Base-by-base conservation (phyloP, 2,888 invertebrate genomes). In the Alviniconcha strummeri region DNA sequence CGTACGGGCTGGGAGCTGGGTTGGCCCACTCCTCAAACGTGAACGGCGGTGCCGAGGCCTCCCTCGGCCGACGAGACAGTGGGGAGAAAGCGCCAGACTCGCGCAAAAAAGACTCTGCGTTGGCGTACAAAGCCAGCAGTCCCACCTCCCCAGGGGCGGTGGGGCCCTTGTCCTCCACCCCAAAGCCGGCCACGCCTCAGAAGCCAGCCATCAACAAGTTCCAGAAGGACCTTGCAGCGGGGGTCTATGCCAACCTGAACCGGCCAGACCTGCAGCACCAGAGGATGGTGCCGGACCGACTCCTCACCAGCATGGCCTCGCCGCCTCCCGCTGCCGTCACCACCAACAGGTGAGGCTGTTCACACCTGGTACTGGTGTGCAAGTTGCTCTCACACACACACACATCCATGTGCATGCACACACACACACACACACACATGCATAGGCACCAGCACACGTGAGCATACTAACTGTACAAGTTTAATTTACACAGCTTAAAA, bases 221-320 rank as follows among this genome's bases (percentile, higher is more conserved):
- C 84, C 88, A 90, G 83, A 88, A 89, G 84, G 90, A 90, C 83
- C 84, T 90, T 55, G 87, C 88, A 9, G 88, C 88, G 19, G 90
- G 90, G 6, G 88, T 90, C 64, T 89, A 88, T 76, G 87, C 89
- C 56, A 89, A 89, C 82, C 84, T 90, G 87, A 89, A 89, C 75
- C 81, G 89, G 60, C 89, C 89, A 13, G 90, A 90, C 80, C 83
- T 89, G 54, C 90, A 89, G 82, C 85, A 82, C 17, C 90, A 90
- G 85, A 88, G 86, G 19, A 83, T 82, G 56, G 71, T 84, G 11
- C 85, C 86, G 5, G 84, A 84, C 52, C 86, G 85, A 71, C 83
- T 83, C 54, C 86, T 84, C 4, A 77, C n/a, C 76, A 76, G 52
- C 69, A 69, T 82, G 82, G 8, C 77, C 13, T 56, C 67, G 0